Evolutionary conservation across 2,888 invertebrate genomes (phyloP).

Genomic region (Petrophora chlorosata): DNA sequence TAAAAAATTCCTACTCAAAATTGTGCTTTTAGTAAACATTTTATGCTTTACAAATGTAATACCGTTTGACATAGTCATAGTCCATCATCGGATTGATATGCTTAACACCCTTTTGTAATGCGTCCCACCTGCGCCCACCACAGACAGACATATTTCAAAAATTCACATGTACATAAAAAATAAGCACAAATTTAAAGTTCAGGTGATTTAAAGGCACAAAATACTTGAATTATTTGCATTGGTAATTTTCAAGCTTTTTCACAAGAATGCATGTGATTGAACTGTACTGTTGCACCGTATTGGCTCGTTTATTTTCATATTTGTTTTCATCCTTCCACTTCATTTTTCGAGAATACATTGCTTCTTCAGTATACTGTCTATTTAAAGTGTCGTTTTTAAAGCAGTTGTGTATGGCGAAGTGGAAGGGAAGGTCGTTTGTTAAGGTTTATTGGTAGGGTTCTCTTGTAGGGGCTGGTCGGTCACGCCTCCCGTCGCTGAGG

Average conservation of each 20-base stretch:
- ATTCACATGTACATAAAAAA: no score
- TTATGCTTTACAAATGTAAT: no score
- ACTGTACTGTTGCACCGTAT: slow-evolving; percentile 35
- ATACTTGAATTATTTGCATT: slow-evolving; percentile 19
- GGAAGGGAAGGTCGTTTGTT: slow-evolving; percentile 28
- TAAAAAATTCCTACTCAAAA: no score
- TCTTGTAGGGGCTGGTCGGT: slow-evolving; percentile 45
- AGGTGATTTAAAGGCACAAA: no score
- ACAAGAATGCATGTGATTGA: slow-evolving; percentile 46
- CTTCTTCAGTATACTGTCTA: slow-evolving; percentile 1
- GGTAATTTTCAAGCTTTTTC: slow-evolving; percentile 37
- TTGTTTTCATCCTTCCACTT: neutral
- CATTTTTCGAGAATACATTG: slow-evolving; percentile 7
- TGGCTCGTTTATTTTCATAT: neutral
- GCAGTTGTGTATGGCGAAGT: slow-evolving; percentile 36
- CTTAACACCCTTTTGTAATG: no score
- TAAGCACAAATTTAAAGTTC: no score
- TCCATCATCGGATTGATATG: no score
- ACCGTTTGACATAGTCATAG: no score
- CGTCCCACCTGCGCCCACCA: no score
- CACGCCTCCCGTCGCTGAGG: slow-evolving; percentile 66
- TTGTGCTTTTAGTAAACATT: no score
- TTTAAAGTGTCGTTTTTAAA: neutral
- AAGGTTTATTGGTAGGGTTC: slow-evolving; percentile 29
- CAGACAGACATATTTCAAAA: no score